Percentiles rank a stretch among this genome's conserved stretches.
These are phyloP conservation scores for Orius laevigatus DNA, from an alignment of 1,140 invertebrate species.

Conservation along the genomic window DNA sequence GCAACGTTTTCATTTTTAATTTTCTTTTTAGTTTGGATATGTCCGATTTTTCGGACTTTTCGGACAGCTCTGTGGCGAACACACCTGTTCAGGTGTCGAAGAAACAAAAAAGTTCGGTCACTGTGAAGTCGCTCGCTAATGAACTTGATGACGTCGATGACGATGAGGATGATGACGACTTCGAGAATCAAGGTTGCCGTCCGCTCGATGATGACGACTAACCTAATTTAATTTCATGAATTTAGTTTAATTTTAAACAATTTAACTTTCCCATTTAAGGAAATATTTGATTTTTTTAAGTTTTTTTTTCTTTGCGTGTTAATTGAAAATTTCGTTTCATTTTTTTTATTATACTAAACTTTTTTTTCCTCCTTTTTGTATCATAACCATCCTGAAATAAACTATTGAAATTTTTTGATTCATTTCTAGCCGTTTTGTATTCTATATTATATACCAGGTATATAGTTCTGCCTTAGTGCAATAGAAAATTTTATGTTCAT, in stretches of 20 bases:
- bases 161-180: background rate
- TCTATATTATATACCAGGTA: too few species aligned
- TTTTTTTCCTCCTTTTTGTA: too few species aligned
- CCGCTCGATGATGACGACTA: conserved; percentile 6
- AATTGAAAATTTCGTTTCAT: too few species aligned
- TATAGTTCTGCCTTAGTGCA: too few species aligned
- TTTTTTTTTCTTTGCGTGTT: too few species aligned
- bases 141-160: background rate
- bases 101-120: background rate
- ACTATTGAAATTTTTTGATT: too few species aligned
- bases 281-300: background rate
- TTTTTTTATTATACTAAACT: too few species aligned
- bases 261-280: background rate
- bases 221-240: too few species aligned
- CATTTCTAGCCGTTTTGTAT: too few species aligned
- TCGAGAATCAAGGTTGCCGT: conserved; percentile 11
- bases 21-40: conserved; percentile 12
- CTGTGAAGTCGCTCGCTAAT: background rate
- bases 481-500: too few species aligned
- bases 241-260: too few species aligned
- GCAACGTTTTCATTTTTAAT: background rate
- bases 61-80: conserved; percentile 11
- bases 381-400: too few species aligned
- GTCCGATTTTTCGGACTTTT: conserved; percentile 13
- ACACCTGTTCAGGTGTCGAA: conserved; percentile 16